A percentile compares a stretch with the other conserved stretches of the same genome.
phyloP scores from a whole-genome alignment of 2,888 invertebrate genomes.

The Tetropium fuscum region DNA sequence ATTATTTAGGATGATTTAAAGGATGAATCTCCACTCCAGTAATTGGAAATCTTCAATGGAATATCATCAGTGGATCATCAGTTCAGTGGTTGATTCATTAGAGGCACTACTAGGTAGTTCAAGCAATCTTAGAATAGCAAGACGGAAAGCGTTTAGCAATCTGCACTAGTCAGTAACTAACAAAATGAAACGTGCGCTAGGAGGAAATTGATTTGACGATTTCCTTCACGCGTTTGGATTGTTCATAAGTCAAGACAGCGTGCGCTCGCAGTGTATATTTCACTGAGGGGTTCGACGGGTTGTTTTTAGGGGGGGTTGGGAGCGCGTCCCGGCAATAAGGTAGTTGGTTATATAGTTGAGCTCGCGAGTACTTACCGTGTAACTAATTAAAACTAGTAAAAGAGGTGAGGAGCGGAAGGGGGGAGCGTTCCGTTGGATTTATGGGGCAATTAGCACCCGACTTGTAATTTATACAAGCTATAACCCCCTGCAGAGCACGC shows the following conservation, averaged over 20 bases:
- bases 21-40: too few species aligned
- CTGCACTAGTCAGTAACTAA: slow-evolving; percentile 2
- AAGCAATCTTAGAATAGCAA: too few species aligned
- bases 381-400: slow-evolving; percentile 59
- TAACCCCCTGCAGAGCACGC: slow-evolving; percentile 52
- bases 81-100: too few species aligned
- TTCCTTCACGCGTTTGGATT: slow-evolving; percentile 26
- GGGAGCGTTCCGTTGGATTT: slow-evolving; percentile 51
- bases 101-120: too few species aligned
- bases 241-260: slow-evolving; percentile 28
- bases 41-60: too few species aligned
- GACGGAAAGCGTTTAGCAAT: slow-evolving; percentile 4
- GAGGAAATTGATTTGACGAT: slow-evolving; percentile 26
- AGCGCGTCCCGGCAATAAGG: slow-evolving; percentile 43
- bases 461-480: slow-evolving; percentile 58
- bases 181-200: slow-evolving; percentile 1
- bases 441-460: slow-evolving; percentile 58
- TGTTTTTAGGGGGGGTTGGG: slow-evolving; percentile 29
- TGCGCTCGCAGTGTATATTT: slow-evolving; percentile 21
- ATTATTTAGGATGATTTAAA: too few species aligned
- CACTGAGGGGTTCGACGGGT: slow-evolving; percentile 13
- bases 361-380: slow-evolving; percentile 49
- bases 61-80: too few species aligned
- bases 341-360: slow-evolving; percentile 44
- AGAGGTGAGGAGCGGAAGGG: slow-evolving; percentile 48